phyloP scores from a whole-genome alignment of 2,888 invertebrate species.

The Bembecia ichneumoniformis region DNA sequence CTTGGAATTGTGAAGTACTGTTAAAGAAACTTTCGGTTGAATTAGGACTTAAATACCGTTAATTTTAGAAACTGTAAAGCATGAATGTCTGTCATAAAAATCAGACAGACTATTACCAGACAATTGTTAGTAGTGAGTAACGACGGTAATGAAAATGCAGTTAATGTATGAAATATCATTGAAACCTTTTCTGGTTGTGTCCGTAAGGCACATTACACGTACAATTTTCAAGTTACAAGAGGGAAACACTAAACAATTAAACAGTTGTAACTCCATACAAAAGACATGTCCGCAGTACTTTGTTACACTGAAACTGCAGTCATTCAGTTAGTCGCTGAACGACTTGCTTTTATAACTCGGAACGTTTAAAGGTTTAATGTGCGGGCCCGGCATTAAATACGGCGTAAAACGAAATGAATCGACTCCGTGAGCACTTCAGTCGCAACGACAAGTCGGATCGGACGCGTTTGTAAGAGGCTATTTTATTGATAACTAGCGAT shows the following conservation, averaged over 20 bases:
- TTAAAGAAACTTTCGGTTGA: too few relatives aligned
- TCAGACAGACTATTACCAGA: background rate
- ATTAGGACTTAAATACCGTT: too few relatives aligned
- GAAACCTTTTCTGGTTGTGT: background rate
- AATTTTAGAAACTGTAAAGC: too few relatives aligned
- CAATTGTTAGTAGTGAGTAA: background rate
- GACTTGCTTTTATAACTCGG: conserved; percentile 24
- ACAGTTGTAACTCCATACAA: background rate
- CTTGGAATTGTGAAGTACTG: too few relatives aligned
- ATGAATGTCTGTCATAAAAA: too few relatives aligned
- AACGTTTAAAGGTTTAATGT: conserved; percentile 21
- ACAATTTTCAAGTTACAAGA: background rate
- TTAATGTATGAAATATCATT: background rate
- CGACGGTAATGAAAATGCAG: background rate
- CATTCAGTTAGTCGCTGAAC: conserved; percentile 16
- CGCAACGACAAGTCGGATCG: background rate
- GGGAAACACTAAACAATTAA: background rate
- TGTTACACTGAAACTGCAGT: conserved; percentile 3
- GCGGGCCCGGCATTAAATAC: conserved; percentile 24
- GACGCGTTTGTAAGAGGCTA: too few relatives aligned
- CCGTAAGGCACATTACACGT: background rate
- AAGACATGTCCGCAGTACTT: background rate
- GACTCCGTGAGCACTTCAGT: background rate
- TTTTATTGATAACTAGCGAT: too few relatives aligned
- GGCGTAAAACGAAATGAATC: conserved; percentile 31